phyloP scores from a whole-genome alignment of 2,113 vertebrate genomes.

The Rhipidura dahli region DNA sequence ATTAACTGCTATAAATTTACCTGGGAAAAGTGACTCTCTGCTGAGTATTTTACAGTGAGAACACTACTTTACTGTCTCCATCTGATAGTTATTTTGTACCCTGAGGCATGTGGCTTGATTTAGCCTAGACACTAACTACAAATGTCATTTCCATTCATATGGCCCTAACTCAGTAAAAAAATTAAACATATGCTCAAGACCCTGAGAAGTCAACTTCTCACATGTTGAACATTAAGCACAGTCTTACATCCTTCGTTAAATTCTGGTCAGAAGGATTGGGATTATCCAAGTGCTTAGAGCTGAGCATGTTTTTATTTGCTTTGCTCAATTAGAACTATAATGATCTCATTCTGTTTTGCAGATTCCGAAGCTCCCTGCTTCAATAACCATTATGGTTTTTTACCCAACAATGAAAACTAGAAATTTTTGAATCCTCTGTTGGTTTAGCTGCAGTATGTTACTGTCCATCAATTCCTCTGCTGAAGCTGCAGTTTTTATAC shows the following conservation, averaged over 20 bases:
- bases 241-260: neutral
- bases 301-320: constrained; percentile 50
- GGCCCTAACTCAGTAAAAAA: constrained; percentile 13
- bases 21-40: neutral
- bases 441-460: neutral
- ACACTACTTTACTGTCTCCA: neutral
- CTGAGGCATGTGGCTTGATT: constrained; percentile 36
- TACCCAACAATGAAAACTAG: neutral
- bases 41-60: neutral
- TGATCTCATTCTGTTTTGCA: constrained; percentile 13
- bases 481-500: neutral
- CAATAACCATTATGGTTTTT: neutral
- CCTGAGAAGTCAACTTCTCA: constrained; percentile 17
- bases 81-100: constrained; percentile 26
- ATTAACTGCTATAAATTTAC: neutral
- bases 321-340: constrained; percentile 45
- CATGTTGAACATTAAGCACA: constrained; percentile 2
- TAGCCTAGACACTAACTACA: constrained; percentile 30
- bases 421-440: neutral
- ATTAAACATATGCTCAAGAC: constrained; percentile 21
- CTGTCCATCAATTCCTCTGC: neutral
- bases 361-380: neutral
- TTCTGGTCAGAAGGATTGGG: neutral
- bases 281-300: neutral
- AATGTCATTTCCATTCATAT: constrained; percentile 47